Evolutionary conservation across 2,797 vertebrate genomes (phyloP).

Genomic region (Argya squamiceps): DNA sequence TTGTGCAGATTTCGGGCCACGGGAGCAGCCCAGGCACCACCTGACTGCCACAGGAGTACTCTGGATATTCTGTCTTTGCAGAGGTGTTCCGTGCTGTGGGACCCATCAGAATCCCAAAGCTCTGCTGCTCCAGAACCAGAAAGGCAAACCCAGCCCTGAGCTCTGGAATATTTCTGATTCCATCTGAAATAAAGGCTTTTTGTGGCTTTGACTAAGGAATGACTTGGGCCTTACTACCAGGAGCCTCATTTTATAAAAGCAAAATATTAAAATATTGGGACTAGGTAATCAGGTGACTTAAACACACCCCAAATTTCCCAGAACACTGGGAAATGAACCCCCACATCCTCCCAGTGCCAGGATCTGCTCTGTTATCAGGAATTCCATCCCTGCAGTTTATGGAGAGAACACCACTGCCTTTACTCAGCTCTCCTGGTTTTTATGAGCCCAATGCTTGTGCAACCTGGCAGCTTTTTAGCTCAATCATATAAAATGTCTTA

Average conservation of each 20-base stretch:
- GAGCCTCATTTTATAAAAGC: neutral
- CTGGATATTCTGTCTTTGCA: neutral
- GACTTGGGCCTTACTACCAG: neutral
- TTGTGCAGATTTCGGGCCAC: neutral
- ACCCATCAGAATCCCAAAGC: neutral
- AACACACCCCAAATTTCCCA: neutral
- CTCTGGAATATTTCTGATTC: neutral
- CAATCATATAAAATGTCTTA: slow-evolving; percentile 45
- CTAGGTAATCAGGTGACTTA: neutral
- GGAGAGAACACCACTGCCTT: neutral
- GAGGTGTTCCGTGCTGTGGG: neutral
- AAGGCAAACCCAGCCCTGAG: neutral
- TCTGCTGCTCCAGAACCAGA: neutral
- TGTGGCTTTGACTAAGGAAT: neutral
- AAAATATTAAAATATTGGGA: neutral
- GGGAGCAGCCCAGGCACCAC: neutral
- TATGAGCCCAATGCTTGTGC: neutral
- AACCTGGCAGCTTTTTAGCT: slow-evolving; percentile 33
- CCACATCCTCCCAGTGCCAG: neutral
- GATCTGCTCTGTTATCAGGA: neutral
- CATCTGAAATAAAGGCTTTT: neutral
- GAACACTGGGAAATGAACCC: neutral
- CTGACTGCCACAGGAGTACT: neutral
- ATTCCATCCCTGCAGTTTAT: neutral
- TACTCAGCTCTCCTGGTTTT: neutral